Base-by-base conservation (phyloP, 2,113 vertebrate species). In the Smithornis capensis region DNA sequence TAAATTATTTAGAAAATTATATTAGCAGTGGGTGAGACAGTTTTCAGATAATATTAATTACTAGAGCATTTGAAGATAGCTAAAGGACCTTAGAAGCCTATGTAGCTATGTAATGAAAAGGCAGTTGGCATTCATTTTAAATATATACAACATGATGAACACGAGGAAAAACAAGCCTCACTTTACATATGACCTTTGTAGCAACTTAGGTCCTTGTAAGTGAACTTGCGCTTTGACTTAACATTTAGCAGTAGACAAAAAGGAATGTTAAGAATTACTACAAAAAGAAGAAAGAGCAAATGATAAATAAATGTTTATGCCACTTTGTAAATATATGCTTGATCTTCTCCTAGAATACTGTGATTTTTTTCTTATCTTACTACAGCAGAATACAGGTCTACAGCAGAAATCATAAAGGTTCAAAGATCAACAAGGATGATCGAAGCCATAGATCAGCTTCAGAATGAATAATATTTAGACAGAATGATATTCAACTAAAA, bases 201-300 rank as follows among this genome's bases (percentile, higher is more conserved):
- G 47, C 52, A 83, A 4, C 29, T 68, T 64, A 77, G 47, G 16
- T 68, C 38, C 24, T 89, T 6, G 4, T 19, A 45, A 55, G 23
- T 45, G 42, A 90, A 28, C n/a, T 0, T 0, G 14, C 0, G 1
- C 19, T 55, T 10, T 4, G 9, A 23, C 37, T 94, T 71, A 28
- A 79, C 18, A 25, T 79, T 85, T 38, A 85, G 13, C 52, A 83
- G 38, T 45, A 29, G 52, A 68, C 33, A 68, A 92, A 94, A 79
- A 50, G 8, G 25, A 79, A 75, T 71, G 38, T n/a, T 75, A 60
- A 55, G 52, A 71, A 69, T 77, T 91, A 64, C 42, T 40, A 38
- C 45, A 77, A 47, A 73, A 65, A 55, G 90, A 89, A 91, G 64
- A 52, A 64, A 86, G 37, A 87, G 2, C 31, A 89, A 53, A 87